Evolutionary conservation across 1,140 invertebrate genomes (phyloP).

Genomic region (Polypedilum pembai): DNA sequence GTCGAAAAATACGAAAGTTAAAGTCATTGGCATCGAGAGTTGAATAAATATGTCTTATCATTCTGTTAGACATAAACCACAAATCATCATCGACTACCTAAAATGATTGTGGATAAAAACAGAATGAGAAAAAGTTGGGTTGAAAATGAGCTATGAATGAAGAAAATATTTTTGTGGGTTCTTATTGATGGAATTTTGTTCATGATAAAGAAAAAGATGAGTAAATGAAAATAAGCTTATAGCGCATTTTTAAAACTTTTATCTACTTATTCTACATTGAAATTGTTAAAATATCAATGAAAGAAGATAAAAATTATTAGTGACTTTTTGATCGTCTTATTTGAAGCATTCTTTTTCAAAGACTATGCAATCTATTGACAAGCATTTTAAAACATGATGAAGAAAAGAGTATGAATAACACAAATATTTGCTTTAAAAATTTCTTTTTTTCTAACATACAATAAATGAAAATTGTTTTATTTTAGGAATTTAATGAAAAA

Average conservation of each 20-base stretch:
- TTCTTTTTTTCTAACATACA: too few relatives aligned
- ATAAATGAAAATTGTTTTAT: too few relatives aligned
- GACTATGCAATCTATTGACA: too few relatives aligned
- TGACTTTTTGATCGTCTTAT: too few relatives aligned
- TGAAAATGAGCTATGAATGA: not conserved
- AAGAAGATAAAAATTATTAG: too few relatives aligned
- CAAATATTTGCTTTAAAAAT: too few relatives aligned
- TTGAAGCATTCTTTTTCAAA: too few relatives aligned
- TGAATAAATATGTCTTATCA: slow-evolving; percentile 53
- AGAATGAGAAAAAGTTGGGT: not conserved
- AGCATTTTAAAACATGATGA: too few relatives aligned
- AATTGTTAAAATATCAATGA: too few relatives aligned
- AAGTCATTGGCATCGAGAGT: slow-evolving; percentile 47
- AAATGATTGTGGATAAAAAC: slow-evolving; percentile 30
- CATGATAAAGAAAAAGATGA: not conserved
- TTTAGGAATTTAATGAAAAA: too few relatives aligned
- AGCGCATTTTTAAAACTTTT: not conserved
- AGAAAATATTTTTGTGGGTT: not conserved
- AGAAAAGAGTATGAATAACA: too few relatives aligned
- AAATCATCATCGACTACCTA: slow-evolving; percentile 49
- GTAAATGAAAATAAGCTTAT: not conserved
- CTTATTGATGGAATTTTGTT: not conserved
- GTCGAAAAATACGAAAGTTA: slow-evolving; percentile 52
- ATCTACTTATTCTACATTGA: too few relatives aligned
- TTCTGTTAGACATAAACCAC: slow-evolving; percentile 52